Evolutionary conservation across 64 coral and sea anemone genomes (phyloP).

Genomic region (Montipora sp.): DNA sequence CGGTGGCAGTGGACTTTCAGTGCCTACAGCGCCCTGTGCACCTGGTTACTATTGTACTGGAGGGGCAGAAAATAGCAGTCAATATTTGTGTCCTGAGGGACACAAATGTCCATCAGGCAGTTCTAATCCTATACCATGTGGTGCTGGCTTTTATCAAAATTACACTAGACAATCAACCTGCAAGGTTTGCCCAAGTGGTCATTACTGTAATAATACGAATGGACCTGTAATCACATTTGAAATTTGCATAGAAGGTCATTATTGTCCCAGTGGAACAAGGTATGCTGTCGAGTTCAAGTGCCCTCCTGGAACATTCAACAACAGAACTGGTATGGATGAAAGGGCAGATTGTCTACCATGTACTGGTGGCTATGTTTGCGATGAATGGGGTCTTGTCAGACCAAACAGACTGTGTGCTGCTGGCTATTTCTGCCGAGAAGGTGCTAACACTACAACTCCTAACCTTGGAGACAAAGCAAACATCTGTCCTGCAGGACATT

Average conservation of each 20-base stretch:
- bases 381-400: slow-evolving; percentile 83
- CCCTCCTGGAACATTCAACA: slow-evolving; percentile 92
- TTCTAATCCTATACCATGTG: slow-evolving; percentile 80
- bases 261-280: slow-evolving; percentile 75
- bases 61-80: slow-evolving; percentile 58
- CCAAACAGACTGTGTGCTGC: slow-evolving; percentile 82
- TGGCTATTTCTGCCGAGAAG: slow-evolving; percentile 92
- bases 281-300: slow-evolving; percentile 86
- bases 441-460: slow-evolving; percentile 91
- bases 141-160: slow-evolving; percentile 84
- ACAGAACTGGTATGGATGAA: slow-evolving; percentile 70
- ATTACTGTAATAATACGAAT: slow-evolving; percentile 87
- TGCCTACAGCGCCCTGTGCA: slow-evolving; percentile 65
- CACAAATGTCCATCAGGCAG: slow-evolving; percentile 78
- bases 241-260: slow-evolving; percentile 81
- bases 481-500: slow-evolving; percentile 81
- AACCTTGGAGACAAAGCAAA: slow-evolving; percentile 79
- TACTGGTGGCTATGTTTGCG: slow-evolving; percentile 86
- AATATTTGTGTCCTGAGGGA: slow-evolving; percentile 79
- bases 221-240: slow-evolving; percentile 82
- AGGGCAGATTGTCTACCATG: slow-evolving; percentile 75
- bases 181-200: slow-evolving; percentile 68
- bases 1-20: slow-evolving; percentile 72
- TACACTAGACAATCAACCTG: slow-evolving; percentile 62
- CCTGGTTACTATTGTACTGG: slow-evolving; percentile 92